Evolutionary conservation across 2,888 invertebrate genomes (phyloP).

Genomic region (Cremastinae sp.): DNA sequence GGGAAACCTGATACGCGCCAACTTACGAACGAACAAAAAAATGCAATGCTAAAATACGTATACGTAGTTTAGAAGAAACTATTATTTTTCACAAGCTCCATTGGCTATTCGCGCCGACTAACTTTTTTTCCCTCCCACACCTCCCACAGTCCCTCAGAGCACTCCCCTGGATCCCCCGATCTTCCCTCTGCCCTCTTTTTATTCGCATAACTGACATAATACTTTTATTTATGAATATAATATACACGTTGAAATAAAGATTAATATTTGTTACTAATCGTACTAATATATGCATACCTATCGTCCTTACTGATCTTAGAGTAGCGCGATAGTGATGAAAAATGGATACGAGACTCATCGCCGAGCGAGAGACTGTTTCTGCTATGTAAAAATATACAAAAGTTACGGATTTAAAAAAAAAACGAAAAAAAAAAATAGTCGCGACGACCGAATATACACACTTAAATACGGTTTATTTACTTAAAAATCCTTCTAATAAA

Average conservation of each 20-base stretch:
- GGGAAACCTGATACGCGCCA: conserved; percentile 66
- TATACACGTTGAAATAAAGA: conserved; percentile 78
- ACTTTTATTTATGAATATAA: conserved; percentile 79
- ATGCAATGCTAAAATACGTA: conserved; percentile 74
- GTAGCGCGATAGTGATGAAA: conserved; percentile 15
- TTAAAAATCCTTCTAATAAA: conserved; percentile 77
- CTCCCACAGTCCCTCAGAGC: conserved; percentile 30
- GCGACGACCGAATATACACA: conserved; percentile 71
- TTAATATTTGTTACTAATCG: conserved; percentile 78
- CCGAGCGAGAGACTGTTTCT: not conserved
- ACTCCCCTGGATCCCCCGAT: conserved; percentile 30
- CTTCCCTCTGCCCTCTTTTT: conserved; percentile 68
- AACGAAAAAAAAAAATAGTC: conserved; percentile 29
- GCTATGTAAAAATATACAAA: not conserved
- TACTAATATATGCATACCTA: conserved; percentile 54
- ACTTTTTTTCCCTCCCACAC: conserved; percentile 65
- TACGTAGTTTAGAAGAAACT: conserved; percentile 73
- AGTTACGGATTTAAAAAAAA: not conserved
- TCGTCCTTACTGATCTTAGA: not conserved
- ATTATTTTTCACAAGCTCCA: conserved; percentile 74
- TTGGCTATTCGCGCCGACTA: conserved; percentile 77
- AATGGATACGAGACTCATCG: no score
- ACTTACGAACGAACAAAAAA: conserved; percentile 73
- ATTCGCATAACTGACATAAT: conserved; percentile 74
- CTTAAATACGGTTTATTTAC: conserved; percentile 78